Base-by-base conservation (phyloP, 2,113 vertebrate genomes). In the Pimephales promelas region DNA sequence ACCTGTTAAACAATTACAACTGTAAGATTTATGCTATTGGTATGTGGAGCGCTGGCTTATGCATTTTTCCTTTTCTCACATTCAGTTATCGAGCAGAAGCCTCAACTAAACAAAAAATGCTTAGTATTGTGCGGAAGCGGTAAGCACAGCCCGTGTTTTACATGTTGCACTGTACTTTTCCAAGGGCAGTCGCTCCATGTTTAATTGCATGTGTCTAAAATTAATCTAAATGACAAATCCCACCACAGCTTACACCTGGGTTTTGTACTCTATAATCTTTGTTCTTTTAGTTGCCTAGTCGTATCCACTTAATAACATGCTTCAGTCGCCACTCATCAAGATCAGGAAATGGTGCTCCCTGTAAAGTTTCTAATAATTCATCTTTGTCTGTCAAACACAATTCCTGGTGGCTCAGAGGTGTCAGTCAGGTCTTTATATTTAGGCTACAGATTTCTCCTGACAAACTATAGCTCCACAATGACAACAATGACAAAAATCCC, bases 91-190 rank as follows among this genome's bases (percentile, higher is more conserved):
- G 73, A 92, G 91, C 89, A 93, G 93, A 90, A 83, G 93, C 92
- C 89, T 95, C 93, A 92, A 90, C 94, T 94, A 94, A 93, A 95
- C 92, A 91, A 93, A 88, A 94, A 94, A 91, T 93, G 87, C 91
- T 93, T 93, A 93, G 89, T 94, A 89, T 92, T 93, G 94, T 94
- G 90, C 92, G 89, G 91, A 92, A 93, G 91, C 95, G 92, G 92
- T 95, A 93, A 95, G 93, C 92, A 93, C 86, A 82, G 88, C 76
- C 64, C 74, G 83, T 88, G 85, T 86, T 87, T 82, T 84, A 81
- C 71, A 86, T 83, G 85, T 88, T 88, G 85, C 71, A 83, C 84
- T 88, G 52, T 86, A 88, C 77, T 72, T 83, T 83, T 84, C 64
- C 47, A 81, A 85, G 64, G 79, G 68, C 82, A 80, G 61, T 79